A percentile compares a stretch with the other conserved stretches of the same genome.
Conservation (phyloP, 2,797 vertebrate species). For the Diplodus sargus region DNA sequence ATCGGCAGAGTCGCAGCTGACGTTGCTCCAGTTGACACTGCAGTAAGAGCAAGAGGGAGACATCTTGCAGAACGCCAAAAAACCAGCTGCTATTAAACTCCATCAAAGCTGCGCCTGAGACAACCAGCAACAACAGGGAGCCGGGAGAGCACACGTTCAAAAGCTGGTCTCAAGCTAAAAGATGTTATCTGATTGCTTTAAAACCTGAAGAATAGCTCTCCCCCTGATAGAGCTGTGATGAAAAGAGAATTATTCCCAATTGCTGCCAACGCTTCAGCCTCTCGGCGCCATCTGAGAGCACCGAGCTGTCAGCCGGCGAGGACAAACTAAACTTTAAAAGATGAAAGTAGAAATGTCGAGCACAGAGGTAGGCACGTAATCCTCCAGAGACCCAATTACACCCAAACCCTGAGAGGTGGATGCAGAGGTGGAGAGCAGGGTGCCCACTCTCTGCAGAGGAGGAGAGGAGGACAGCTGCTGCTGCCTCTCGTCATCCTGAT, state of each 20-base stretch:
- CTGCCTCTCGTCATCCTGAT: background rate
- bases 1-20: background rate
- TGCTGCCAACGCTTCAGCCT: slow-evolving; percentile 32
- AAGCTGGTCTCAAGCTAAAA: slow-evolving; percentile 4
- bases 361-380: slow-evolving; percentile 20
- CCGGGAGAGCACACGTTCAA: background rate
- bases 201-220: background rate
- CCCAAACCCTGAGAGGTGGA: background rate
- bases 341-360: slow-evolving; percentile 38
- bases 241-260: slow-evolving; percentile 34
- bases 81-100: background rate
- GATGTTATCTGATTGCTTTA: slow-evolving; percentile 19
- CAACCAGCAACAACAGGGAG: background rate
- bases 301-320: slow-evolving; percentile 28
- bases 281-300: background rate
- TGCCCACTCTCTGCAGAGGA: slow-evolving; percentile 11
- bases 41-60: background rate
- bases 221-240: slow-evolving; percentile 25
- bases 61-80: background rate
- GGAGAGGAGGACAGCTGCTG: background rate
- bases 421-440: slow-evolving; percentile 12
- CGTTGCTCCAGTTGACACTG: background rate
- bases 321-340: slow-evolving; percentile 30
- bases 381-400: slow-evolving; percentile 52
- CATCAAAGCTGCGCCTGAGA: background rate